These are phyloP conservation scores for Biston betularia DNA, from an alignment of 2,888 invertebrate genomes.

Conservation along the genomic window DNA sequence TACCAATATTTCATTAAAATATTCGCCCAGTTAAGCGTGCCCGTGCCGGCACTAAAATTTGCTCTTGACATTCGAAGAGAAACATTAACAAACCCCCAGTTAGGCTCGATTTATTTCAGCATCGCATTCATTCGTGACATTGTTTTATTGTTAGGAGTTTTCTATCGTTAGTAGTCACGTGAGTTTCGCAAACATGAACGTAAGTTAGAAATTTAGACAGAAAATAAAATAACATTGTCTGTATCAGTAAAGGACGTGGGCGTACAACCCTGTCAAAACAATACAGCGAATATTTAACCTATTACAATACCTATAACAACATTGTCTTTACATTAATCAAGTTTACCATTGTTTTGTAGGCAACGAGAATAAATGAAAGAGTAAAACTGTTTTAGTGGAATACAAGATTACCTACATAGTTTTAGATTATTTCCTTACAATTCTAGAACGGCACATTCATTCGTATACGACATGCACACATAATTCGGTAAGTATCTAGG, in stretches of 20 bases:
- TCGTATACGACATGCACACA: neutral
- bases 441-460: neutral
- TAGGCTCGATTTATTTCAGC: slow-evolving; percentile 21
- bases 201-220: neutral
- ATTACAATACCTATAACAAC: neutral
- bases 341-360: no score
- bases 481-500: neutral
- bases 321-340: slow-evolving; percentile 2
- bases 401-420: no score
- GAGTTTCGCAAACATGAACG: neutral
- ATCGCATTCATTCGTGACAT: slow-evolving; percentile 9
- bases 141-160: slow-evolving; percentile 7
- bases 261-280: slow-evolving; percentile 2
- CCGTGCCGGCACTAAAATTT: slow-evolving; percentile 16
- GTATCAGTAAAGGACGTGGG: neutral
- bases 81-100: slow-evolving; percentile 22
- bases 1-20: slow-evolving; percentile 16
- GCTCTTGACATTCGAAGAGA: slow-evolving; percentile 34
- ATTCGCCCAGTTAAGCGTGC: slow-evolving; percentile 18
- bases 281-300: neutral
- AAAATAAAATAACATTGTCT: neutral
- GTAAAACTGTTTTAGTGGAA: no score
- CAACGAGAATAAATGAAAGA: no score
- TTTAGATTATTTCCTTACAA: no score
- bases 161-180: slow-evolving; percentile 12